Base-by-base conservation (phyloP, 2,797 vertebrate species). In the Danio jaintianensis region DNA sequence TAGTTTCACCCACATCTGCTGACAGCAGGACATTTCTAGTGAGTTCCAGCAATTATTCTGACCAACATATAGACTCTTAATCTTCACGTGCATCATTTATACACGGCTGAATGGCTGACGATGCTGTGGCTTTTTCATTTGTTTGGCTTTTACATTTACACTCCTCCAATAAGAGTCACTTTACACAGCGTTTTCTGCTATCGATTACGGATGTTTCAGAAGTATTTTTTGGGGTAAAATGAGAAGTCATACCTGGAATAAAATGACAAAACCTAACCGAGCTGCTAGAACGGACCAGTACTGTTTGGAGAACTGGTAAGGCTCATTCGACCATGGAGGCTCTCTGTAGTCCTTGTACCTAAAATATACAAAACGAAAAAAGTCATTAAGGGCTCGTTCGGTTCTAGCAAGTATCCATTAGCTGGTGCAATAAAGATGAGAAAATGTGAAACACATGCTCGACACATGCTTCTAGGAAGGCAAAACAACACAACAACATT, bases 281-380 rank as follows among this genome's bases (percentile, higher is more conserved):
- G 97, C 97, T 8, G 98, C 96, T 71, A 99, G 89, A 81, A 99
- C 93, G 0, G 94, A 94, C 98, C 98, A 99, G 94, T 98, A 98
- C 85, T 98, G 96, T 86, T 97, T 99, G 69, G 97, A 97, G 90
- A 97, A 96, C 42, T 97, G 95, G 20, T 99, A 99, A 0, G 94
- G 92, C 0, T 96, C 93, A 0, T 83, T 80, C 72, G 97, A 95
- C 97, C 97, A 98, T 0, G 98, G 98, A 0, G 97, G 97, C 56
- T 99, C 98, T 86, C 98, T 94, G 91, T 98, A 99, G 91, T 99
- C 98, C 85, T 98, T 99, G 89, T 98, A 99, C 90, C 98, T 99
- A 84, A 13, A 6, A 13, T 45, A 18, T 79, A 59, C 89, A 85
- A 63, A 70, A 40, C 55, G 48, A 18, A 75, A 42, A 74, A 47